phyloP scores from a whole-genome alignment of 2,888 invertebrate species.

The Pantelozetes paolii region DNA sequence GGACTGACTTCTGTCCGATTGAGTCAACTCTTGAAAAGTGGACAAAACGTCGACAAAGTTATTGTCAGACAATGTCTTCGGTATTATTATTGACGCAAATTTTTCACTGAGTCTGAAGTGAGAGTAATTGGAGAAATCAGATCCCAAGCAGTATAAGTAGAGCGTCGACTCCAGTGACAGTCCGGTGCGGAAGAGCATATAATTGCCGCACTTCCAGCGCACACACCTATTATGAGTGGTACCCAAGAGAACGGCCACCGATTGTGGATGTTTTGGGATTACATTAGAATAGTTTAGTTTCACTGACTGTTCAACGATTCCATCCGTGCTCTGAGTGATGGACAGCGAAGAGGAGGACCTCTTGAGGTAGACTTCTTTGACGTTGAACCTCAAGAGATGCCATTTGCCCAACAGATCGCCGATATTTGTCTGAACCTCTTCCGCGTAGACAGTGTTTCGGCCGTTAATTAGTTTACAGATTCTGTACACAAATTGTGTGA shows the following conservation, averaged over 20 bases:
- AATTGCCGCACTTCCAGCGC: not conserved
- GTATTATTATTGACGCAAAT: not conserved
- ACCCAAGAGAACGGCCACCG: not conserved
- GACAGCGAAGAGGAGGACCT: not conserved
- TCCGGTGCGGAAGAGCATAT: not conserved
- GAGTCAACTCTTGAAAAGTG: slow-evolving; percentile 18
- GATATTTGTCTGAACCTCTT: slow-evolving; percentile 1
- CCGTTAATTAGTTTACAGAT: slow-evolving; percentile 38
- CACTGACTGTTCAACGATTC: slow-evolving; percentile 11
- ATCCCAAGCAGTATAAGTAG: slow-evolving; percentile 32
- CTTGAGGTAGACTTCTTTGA: slow-evolving; percentile 12
- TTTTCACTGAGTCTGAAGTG: not conserved
- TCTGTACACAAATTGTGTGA: slow-evolving; percentile 34
- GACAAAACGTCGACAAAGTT: slow-evolving; percentile 15
- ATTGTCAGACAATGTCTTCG: not conserved
- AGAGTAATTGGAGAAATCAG: slow-evolving; percentile 10
- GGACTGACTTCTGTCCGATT: slow-evolving; percentile 4
- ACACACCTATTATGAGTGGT: not conserved
- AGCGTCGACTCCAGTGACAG: slow-evolving; percentile 22
- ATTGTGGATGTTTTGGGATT: slow-evolving; percentile 22
- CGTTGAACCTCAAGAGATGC: slow-evolving; percentile 30
- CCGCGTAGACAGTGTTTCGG: not conserved
- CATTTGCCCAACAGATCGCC: slow-evolving; percentile 14
- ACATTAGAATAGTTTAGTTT: slow-evolving; percentile 31
- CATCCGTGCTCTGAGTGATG: slow-evolving; percentile 16